phyloP scores from a whole-genome alignment of 2,113 vertebrate genomes.

The Sapajus apella region DNA sequence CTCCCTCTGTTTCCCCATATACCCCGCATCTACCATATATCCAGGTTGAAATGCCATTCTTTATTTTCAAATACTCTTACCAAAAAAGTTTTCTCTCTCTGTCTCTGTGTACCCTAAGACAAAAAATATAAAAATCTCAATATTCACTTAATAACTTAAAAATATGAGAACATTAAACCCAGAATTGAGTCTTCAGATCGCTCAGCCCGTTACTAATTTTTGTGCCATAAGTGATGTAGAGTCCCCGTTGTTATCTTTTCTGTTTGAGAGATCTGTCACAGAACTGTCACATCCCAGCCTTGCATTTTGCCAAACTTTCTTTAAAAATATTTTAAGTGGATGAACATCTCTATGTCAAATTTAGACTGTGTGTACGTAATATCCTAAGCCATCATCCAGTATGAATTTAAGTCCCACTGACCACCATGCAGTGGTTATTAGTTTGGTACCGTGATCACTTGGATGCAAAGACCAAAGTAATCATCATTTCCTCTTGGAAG shows the following conservation, averaged over 20 bases:
- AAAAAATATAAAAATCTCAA: conserved; percentile 46
- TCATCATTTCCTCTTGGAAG: not conserved
- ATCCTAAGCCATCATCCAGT: not conserved
- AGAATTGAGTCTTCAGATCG: not conserved
- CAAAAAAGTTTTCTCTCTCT: not conserved
- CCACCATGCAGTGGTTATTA: not conserved
- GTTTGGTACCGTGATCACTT: not conserved
- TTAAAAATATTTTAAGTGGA: conserved; percentile 46
- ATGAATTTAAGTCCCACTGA: not conserved
- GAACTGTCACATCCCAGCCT: conserved; percentile 37
- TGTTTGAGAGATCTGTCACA: conserved; percentile 60
- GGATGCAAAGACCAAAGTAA: not conserved
- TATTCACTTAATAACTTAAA: conserved; percentile 57
- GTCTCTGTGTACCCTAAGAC: conserved; percentile 17
- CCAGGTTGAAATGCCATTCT: not conserved
- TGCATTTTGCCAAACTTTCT: conserved; percentile 46
- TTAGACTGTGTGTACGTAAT: not conserved
- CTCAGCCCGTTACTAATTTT: conserved; percentile 46
- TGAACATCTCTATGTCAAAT: conserved; percentile 14
- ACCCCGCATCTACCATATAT: not conserved
- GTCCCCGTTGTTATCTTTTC: conserved; percentile 39
- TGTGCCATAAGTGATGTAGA: not conserved
- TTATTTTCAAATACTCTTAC: conserved; percentile 38
- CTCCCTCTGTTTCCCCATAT: not conserved
- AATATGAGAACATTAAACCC: conserved; percentile 45